Base-by-base conservation (phyloP, 2,888 invertebrate species). In the Cheilosia urbana region DNA sequence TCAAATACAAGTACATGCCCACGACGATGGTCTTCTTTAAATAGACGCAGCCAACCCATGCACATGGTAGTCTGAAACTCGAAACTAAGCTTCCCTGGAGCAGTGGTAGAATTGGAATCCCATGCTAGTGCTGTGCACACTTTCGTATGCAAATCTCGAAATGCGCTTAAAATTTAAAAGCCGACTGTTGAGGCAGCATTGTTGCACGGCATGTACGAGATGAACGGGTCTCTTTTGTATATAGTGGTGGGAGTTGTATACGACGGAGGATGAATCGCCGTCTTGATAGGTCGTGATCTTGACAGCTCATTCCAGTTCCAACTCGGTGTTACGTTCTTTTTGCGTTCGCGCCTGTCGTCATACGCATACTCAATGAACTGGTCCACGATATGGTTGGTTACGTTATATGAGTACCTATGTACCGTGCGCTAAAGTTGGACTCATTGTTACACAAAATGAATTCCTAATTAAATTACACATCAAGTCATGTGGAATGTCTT, bases 141-240 rank as follows among this genome's bases (percentile, higher is more conserved):
- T 82, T 78, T 66, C 15, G 78, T 83, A 83, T 83, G 78, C 82
- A 78, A 72, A 72, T 68, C 82, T 78, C 82, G 78, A 77, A 82
- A 45, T 60, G 62, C 68, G 27, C 60, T 78, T 45, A 24, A 72
- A 57, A 82, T 30, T 40, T 51, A 21, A 68, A 53, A 34, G 68
- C 34, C 58, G 30, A 49, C 75, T 34, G 66, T n/a, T 17, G n/a
- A 58, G 45, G 24, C 17, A 34, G 7, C 60, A 80, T 76, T 69
- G 76, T 49, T 81, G 72, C 82, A 72, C 66, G 82, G 47, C 24
- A 37, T 27, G 37, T 24, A 13, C 19, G 19, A 17, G 13, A 40
- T 47, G 34, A 79, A 65, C 78, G 73, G 63, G 34, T 42, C 34
- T 78, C 45, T 45, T 17, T 30, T 30, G 30, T 30, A n/a, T n/a